Evolutionary conservation across 2,113 vertebrate species (phyloP), one percentile per base, ranked within the genome.

Genomic region (Suricata suricatta): DNA sequence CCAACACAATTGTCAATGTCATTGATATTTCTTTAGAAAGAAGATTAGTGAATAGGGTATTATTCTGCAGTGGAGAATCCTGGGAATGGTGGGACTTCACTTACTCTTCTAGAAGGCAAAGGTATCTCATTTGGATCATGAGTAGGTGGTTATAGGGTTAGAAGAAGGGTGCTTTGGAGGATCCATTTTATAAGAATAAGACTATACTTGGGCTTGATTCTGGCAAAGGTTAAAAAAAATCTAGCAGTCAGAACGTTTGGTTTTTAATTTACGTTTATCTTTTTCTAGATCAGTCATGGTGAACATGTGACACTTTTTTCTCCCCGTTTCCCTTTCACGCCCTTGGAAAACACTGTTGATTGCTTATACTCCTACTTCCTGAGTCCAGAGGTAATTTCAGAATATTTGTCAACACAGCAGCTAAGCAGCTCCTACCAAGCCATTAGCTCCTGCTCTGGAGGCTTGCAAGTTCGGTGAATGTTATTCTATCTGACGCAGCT

Each of bases 1-100:
- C 0, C 1, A 85, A 50, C 3, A 31, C 52, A 92, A 17, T 23
- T 69, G 50, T 88, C 96, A 74, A 33, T 3, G 16, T 19, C 44
- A 16, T 14, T 94, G 80, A 41, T 82, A 21, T n/a, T 72, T 92
- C 29, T 96, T 97, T 87, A 64, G 47, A 96, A 90, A 90, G 83
- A 92, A 12, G 23, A 83, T 83, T 41, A 79, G 21, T 44, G 31
- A 47, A 25, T 57, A 71, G 35, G 41, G 17, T 31, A 11, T 35
- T 25, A 31, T 76, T 96, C 52, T 96, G 14, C 60, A 71, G 71
- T 2, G 6, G 29, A 52, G 35, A 47, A 13, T n/a, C 80, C 12
- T 35, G 29, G 44, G 25, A 33, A 31, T 16, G 21, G 33, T 47
- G 63, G 47, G 25, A 72, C 23, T n/a, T 41, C 13, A 12, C 33